Evolutionary conservation across 2,888 invertebrate species (phyloP).

Genomic region (Acrocera orbiculus): DNA sequence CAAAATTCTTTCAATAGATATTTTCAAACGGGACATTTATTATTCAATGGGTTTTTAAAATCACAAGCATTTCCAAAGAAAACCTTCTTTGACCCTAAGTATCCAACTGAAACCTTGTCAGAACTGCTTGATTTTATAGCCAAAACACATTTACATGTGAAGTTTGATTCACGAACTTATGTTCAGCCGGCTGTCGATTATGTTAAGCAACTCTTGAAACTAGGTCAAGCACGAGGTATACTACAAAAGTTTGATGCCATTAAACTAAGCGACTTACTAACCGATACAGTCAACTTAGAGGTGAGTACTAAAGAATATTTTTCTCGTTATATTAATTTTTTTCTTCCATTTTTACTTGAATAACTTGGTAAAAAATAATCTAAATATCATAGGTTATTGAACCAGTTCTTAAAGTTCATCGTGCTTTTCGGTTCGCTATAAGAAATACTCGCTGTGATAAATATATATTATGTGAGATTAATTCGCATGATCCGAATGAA

Average conservation of each 20-base stretch:
- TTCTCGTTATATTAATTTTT: neutral
- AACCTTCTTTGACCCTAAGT: slow-evolving; percentile 46
- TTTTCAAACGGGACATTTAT: slow-evolving; percentile 45
- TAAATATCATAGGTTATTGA: slow-evolving; percentile 50
- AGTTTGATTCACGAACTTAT: slow-evolving; percentile 53
- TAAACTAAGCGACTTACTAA: slow-evolving; percentile 54
- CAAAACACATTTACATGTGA: slow-evolving; percentile 49
- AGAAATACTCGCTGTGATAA: slow-evolving; percentile 54
- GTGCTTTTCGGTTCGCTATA: slow-evolving; percentile 58
- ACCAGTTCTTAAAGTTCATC: slow-evolving; percentile 62
- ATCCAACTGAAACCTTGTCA: slow-evolving; percentile 53
- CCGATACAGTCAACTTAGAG: slow-evolving; percentile 65
- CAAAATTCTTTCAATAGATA: slow-evolving; percentile 40
- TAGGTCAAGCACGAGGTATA: slow-evolving; percentile 51
- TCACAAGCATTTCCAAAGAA: slow-evolving; percentile 56
- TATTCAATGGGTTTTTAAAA: slow-evolving; percentile 58
- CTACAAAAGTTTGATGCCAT: slow-evolving; percentile 48
- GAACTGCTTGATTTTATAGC: slow-evolving; percentile 48
- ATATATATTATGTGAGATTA: slow-evolving; percentile 62
- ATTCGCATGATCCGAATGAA: slow-evolving; percentile 42
- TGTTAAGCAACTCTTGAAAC: slow-evolving; percentile 47
- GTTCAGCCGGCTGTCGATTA: slow-evolving; percentile 60
- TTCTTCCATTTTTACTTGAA: neutral
- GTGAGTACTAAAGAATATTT: slow-evolving; percentile 15
- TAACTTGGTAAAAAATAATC: too few relatives aligned